These are phyloP conservation scores for Zosterops hypoxanthus DNA, from an alignment of 2,113 vertebrate genomes.

Conservation along the genomic window DNA sequence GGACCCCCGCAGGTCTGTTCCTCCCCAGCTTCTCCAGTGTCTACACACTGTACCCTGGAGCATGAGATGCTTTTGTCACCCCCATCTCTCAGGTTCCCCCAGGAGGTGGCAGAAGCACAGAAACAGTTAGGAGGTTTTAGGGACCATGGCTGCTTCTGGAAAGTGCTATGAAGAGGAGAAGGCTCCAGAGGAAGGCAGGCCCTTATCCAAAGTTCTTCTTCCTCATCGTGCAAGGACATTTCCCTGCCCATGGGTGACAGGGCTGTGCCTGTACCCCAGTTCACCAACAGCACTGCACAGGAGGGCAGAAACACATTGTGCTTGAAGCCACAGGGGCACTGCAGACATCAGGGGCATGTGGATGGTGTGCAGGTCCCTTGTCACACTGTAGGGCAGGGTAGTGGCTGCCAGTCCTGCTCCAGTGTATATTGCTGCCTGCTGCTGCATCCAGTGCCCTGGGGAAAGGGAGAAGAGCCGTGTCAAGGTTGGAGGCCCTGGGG, in stretches of 20 bases:
- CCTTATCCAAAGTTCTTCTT: not conserved
- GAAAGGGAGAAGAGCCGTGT: not conserved
- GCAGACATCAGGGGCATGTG: rapidly evolving
- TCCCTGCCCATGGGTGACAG: rapidly evolving
- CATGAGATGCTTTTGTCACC: not conserved
- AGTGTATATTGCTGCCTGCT: not conserved
- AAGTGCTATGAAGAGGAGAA: not conserved
- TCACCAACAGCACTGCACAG: rapidly evolving
- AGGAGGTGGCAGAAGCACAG: not conserved
- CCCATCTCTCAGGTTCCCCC: not conserved
- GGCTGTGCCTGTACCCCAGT: not conserved
- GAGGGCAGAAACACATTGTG: not conserved
- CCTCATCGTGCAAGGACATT: not conserved
- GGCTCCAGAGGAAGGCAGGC: not conserved
- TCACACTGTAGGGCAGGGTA: rapidly evolving
- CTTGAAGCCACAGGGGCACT: rapidly evolving
- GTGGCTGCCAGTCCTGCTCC: not conserved
- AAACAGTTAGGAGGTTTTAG: not conserved
- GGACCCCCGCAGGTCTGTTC: not conserved
- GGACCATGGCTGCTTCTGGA: not conserved
- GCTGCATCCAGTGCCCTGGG: not conserved
- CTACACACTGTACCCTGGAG: not conserved
- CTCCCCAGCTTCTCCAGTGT: not conserved
- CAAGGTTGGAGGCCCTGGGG: not conserved
- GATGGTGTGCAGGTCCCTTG: not conserved